phyloP scores from a whole-genome alignment of 1,140 invertebrate genomes.

The Dinoponera quadriceps region DNA sequence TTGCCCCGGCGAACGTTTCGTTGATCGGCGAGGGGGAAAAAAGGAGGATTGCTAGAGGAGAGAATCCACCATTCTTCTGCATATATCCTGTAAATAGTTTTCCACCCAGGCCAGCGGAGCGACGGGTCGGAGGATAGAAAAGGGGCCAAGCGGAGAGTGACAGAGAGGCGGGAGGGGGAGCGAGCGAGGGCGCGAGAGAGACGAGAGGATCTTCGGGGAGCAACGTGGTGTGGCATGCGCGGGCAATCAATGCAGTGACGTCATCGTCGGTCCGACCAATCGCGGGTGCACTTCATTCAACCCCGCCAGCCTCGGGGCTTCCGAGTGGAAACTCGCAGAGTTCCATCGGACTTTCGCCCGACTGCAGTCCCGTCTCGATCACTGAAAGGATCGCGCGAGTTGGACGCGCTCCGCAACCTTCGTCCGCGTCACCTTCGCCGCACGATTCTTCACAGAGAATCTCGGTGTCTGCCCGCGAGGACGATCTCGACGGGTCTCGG shows the following conservation, averaged over 20 bases:
- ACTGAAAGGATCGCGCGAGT: constrained; percentile 80
- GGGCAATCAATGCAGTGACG: constrained; percentile 85
- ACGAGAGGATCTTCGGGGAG: constrained; percentile 53
- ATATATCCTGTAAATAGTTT: constrained; percentile 51
- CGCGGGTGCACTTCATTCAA: constrained; percentile 82
- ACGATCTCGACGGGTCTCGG: background rate
- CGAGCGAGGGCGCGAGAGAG: background rate
- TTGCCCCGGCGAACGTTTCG: background rate
- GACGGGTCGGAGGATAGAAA: background rate
- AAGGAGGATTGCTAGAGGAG: constrained; percentile 18
- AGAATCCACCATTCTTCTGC: constrained; percentile 29
- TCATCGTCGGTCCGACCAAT: constrained; percentile 81
- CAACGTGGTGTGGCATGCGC: constrained; percentile 84
- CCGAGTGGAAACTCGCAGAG: constrained; percentile 72
- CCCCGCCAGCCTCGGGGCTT: constrained; percentile 76
- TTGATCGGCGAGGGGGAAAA: background rate
- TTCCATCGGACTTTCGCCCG: constrained; percentile 81
- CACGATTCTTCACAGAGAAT: constrained; percentile 58
- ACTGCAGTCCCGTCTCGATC: constrained; percentile 84
- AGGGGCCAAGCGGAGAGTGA: background rate
- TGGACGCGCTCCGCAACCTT: constrained; percentile 53
- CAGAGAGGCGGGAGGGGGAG: constrained; percentile 16
- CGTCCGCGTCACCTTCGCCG: background rate
- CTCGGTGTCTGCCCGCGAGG: background rate
- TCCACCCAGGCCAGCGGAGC: constrained; percentile 32